Evolutionary conservation across 2,113 vertebrate species (phyloP).

Genomic region (Oryzias curvinotus): DNA sequence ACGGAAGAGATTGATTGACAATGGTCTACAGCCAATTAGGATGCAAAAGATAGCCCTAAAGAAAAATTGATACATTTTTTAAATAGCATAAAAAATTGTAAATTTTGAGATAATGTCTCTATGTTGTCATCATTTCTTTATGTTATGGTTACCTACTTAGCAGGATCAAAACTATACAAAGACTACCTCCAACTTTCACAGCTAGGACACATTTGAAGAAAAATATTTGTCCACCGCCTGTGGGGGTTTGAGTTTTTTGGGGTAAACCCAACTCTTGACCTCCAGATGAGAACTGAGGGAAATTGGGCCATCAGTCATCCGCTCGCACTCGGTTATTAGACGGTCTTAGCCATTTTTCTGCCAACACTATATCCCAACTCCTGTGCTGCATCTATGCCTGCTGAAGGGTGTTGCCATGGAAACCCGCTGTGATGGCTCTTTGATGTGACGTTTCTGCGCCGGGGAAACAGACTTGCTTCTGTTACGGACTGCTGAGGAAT

Average conservation of each 20-base stretch:
- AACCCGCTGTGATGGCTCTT: constrained; percentile 45
- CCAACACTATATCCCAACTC: constrained; percentile 46
- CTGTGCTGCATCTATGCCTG: constrained; percentile 25
- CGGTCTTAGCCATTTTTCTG: constrained; percentile 36
- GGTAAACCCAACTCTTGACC: constrained; percentile 54
- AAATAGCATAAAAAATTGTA: no score
- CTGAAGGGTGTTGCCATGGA: constrained; percentile 61
- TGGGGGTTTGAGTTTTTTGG: constrained; percentile 9
- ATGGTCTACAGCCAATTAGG: no score
- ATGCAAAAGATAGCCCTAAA: no score
- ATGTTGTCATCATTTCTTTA: no score
- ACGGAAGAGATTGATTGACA: no score
- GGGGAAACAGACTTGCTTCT: constrained; percentile 62
- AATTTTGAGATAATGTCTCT: no score
- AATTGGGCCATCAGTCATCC: constrained; percentile 67
- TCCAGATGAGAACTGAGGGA: constrained; percentile 33
- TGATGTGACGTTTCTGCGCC: constrained; percentile 52
- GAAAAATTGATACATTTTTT: no score
- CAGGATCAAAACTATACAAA: background rate
- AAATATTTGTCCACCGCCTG: constrained; percentile 30
- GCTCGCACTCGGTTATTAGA: constrained; percentile 54
- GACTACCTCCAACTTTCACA: background rate
- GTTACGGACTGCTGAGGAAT: constrained; percentile 52
- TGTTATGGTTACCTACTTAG: no score
- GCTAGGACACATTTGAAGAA: constrained; percentile 1